A percentile compares a stretch with the other conserved stretches of the same genome.
These are phyloP conservation scores for Cheirogaleus major DNA, from an alignment of 2,797 vertebrate genomes.

Conservation along the genomic window DNA sequence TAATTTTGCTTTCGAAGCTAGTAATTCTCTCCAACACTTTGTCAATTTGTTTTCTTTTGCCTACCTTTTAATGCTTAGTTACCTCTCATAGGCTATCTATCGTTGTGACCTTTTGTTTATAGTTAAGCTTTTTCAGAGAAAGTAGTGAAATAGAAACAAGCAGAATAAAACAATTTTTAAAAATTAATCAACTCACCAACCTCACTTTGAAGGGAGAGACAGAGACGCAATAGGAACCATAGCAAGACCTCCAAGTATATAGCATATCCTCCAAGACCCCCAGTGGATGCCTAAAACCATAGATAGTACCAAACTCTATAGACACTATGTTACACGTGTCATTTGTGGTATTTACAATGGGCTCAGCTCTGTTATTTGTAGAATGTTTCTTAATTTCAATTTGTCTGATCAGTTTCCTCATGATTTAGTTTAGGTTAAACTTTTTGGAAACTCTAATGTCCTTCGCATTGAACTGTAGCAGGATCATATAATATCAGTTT, in stretches of 20 bases:
- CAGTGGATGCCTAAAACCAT: not conserved
- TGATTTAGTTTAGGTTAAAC: not conserved
- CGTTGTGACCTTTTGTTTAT: not conserved
- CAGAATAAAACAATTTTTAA: not conserved
- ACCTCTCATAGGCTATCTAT: not conserved
- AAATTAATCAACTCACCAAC: not conserved
- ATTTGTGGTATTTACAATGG: not conserved
- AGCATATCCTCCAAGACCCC: not conserved
- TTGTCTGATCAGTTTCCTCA: not conserved
- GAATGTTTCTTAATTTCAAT: not conserved
- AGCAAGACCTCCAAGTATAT: too few relatives aligned
- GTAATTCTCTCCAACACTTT: not conserved
- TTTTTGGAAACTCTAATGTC: not conserved
- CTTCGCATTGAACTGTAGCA: not conserved
- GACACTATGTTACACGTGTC: not conserved
- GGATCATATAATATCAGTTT: not conserved
- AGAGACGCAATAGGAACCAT: not conserved
- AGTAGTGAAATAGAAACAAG: not conserved
- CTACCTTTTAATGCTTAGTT: not conserved
- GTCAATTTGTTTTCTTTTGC: not conserved
- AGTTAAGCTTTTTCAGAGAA: not conserved
- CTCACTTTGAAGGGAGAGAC: not conserved
- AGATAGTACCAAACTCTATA: not conserved
- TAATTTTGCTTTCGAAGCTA: slow-evolving; percentile 37
- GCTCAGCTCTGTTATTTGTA: not conserved